Percentiles rank a stretch among this genome's conserved stretches.
These are phyloP conservation scores for Coranthus polyacanthus DNA, from an alignment of 2,797 vertebrate species.

Conservation along the genomic window DNA sequence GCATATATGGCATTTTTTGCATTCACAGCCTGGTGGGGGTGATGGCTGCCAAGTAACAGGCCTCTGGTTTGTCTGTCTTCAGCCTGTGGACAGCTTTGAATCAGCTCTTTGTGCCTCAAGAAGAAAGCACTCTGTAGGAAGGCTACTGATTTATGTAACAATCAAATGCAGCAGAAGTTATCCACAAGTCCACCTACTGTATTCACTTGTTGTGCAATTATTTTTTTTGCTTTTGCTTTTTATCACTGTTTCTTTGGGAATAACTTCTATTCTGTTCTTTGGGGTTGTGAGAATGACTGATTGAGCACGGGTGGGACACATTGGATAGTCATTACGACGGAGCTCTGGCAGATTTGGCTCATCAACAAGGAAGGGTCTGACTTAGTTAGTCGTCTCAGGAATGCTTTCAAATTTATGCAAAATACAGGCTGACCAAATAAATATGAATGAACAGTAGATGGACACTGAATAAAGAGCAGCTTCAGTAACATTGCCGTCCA, in stretches of 20 bases:
- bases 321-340: slow-evolving; percentile 15
- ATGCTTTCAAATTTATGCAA: slow-evolving; percentile 15
- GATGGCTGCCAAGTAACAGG: slow-evolving; percentile 31
- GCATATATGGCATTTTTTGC: slow-evolving; percentile 18
- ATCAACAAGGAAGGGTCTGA: slow-evolving; percentile 11
- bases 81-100: slow-evolving; percentile 34
- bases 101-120: slow-evolving; percentile 32
- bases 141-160: slow-evolving; percentile 25
- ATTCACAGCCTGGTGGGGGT: slow-evolving; percentile 10
- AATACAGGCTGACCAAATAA: background rate
- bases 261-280: slow-evolving; percentile 14
- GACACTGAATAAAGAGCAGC: background rate
- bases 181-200: slow-evolving; percentile 1
- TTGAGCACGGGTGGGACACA: slow-evolving; percentile 32
- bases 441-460: background rate
- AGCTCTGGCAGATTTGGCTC: slow-evolving; percentile 15
- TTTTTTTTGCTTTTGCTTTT: background rate
- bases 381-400: slow-evolving; percentile 3
- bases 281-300: slow-evolving; percentile 22
- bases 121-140: slow-evolving; percentile 26
- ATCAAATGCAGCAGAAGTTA: slow-evolving; percentile 6
- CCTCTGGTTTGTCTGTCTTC: slow-evolving; percentile 11
- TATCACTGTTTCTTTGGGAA: slow-evolving; percentile 18
- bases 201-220: slow-evolving; percentile 2
- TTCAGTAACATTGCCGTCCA: background rate